Evolutionary conservation across 1,140 invertebrate genomes (phyloP).

Genomic region (Bathynomus jamesi): DNA sequence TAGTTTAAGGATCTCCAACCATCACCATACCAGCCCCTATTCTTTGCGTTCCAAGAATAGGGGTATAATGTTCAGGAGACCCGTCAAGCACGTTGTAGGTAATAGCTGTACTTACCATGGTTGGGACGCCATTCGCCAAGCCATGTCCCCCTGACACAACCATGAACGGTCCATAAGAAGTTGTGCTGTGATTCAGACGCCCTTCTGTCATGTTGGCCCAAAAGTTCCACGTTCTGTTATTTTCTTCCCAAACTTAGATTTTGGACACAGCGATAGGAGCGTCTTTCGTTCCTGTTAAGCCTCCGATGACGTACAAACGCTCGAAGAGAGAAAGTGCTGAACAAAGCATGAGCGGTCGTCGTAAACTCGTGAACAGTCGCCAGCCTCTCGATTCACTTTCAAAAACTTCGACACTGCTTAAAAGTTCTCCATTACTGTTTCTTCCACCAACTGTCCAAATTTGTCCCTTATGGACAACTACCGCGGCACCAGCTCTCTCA

Average conservation of each 20-base stretch:
- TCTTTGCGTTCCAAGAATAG: not conserved
- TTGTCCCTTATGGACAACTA: too few relatives aligned
- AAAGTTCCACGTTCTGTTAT: not conserved
- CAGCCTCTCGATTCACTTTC: not conserved
- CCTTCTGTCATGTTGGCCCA: too few relatives aligned
- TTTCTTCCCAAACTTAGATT: not conserved
- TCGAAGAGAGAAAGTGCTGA: too few relatives aligned
- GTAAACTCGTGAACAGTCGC: not conserved
- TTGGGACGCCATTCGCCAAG: too few relatives aligned
- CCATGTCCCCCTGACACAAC: too few relatives aligned
- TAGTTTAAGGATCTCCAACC: not conserved
- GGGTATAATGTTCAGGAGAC: not conserved
- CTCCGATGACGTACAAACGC: not conserved
- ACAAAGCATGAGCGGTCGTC: too few relatives aligned
- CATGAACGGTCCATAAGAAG: too few relatives aligned
- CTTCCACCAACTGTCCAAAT: too few relatives aligned
- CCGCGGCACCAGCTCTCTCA: too few relatives aligned
- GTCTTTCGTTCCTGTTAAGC: not conserved
- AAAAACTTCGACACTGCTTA: not conserved
- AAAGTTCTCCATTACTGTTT: not conserved
- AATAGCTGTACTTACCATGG: too few relatives aligned
- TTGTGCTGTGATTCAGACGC: too few relatives aligned
- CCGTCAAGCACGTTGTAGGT: not conserved
- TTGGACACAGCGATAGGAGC: not conserved
- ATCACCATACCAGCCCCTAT: not conserved